phyloP scores from a whole-genome alignment of 2,113 vertebrate genomes.

The Euleptes europaea region DNA sequence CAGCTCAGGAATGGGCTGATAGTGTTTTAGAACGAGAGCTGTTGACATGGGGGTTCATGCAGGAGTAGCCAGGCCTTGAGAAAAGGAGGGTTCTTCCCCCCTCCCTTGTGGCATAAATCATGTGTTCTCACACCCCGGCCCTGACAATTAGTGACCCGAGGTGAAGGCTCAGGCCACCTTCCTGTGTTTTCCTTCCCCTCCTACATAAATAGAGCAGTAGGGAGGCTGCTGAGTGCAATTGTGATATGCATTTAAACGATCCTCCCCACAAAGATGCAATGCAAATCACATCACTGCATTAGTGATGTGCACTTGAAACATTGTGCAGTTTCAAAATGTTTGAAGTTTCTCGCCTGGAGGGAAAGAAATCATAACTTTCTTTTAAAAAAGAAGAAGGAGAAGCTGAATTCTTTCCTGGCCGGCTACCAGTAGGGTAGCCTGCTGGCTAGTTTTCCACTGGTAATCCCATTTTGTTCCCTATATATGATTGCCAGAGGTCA shows the following conservation, averaged over 20 bases:
- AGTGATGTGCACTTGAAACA: fast-evolving
- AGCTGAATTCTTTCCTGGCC: not conserved
- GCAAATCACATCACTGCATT: fast-evolving
- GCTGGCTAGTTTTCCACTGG: too few relatives aligned
- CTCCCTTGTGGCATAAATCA: constrained; percentile 12
- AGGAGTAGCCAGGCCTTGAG: not conserved
- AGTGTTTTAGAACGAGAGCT: not conserved
- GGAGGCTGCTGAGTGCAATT: not conserved
- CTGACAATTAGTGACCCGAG: constrained; percentile 14
- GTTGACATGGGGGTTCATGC: not conserved
- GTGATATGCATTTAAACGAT: not conserved
- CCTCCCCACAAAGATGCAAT: not conserved
- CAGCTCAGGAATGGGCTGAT: too few relatives aligned
- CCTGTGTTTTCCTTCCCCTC: not conserved
- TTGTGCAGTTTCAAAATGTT: not conserved
- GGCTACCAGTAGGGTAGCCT: not conserved
- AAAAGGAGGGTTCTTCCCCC: not conserved
- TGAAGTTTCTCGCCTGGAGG: not conserved
- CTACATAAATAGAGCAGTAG: not conserved
- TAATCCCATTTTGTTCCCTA: too few relatives aligned
- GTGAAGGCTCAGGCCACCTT: not conserved
- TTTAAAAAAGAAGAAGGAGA: not conserved
- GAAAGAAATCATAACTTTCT: not conserved
- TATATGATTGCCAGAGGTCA: too few relatives aligned
- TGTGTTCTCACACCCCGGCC: not conserved